Percentiles rank a stretch among this genome's conserved stretches.
Evolutionary conservation across 1,140 invertebrate genomes (phyloP).

Genomic region (Ruditapes philippinarum): DNA sequence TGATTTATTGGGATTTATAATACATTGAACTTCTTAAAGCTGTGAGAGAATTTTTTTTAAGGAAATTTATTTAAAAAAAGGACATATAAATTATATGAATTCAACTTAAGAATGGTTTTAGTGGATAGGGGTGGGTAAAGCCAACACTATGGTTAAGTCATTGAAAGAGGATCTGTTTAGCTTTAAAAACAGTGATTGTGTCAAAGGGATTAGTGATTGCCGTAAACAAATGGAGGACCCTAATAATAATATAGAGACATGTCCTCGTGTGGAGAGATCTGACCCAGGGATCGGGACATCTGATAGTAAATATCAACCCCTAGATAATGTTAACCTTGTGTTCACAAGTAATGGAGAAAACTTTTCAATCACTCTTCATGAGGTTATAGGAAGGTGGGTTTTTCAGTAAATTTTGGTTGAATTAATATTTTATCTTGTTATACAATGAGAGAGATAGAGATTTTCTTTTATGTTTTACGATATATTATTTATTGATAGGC

Average conservation of each 20-base stretch:
- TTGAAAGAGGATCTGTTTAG: not conserved
- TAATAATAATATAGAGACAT: conserved; percentile 8
- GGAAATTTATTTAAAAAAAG: too few relatives aligned
- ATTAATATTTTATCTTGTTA: too few relatives aligned
- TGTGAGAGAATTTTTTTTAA: too few relatives aligned
- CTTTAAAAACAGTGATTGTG: not conserved
- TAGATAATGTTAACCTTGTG: conserved; percentile 46
- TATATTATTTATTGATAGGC: too few relatives aligned
- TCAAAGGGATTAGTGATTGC: not conserved
- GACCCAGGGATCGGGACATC: not conserved
- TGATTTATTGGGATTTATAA: too few relatives aligned
- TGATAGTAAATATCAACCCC: not conserved
- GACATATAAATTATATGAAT: too few relatives aligned
- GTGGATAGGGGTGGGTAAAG: not conserved
- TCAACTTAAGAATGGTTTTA: too few relatives aligned
- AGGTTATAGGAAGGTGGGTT: conserved; percentile 54
- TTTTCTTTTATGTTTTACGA: too few relatives aligned
- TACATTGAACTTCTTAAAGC: too few relatives aligned
- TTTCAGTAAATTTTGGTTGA: too few relatives aligned
- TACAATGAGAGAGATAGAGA: too few relatives aligned
- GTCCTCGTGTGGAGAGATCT: not conserved
- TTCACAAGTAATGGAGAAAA: conserved; percentile 33
- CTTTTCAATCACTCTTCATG: conserved; percentile 41
- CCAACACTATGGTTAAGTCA: conserved; percentile 10
- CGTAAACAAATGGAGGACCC: conserved; percentile 17